These are phyloP conservation scores for Ctenoplectra terminalis DNA, from an alignment of 1,140 invertebrate species.

Conservation along the genomic window DNA sequence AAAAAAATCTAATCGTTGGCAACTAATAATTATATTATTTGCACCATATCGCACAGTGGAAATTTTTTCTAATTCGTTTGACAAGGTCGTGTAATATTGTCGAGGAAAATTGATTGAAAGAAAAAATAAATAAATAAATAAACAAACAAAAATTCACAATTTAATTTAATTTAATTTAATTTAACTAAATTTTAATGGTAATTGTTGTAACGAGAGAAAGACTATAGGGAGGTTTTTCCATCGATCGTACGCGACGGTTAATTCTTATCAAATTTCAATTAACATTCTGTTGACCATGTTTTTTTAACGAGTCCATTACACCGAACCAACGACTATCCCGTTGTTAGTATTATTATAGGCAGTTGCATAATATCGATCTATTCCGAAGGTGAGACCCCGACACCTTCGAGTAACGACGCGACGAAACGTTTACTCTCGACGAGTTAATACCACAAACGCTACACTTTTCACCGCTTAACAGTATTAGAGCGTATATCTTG, in stretches of 20 bases:
- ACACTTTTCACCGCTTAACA: background rate
- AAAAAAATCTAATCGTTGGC: too few species aligned
- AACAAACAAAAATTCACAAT: too few species aligned
- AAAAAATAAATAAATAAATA: too few species aligned
- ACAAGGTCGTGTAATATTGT: too few species aligned
- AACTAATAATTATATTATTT: too few species aligned
- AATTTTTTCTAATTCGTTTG: too few species aligned
- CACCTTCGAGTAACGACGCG: background rate
- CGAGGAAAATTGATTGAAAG: too few species aligned
- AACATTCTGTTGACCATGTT: background rate
- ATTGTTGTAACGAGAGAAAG: background rate
- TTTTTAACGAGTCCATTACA: background rate
- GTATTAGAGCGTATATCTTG: background rate
- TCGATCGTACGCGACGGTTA: background rate
- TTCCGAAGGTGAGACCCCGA: constrained; percentile 1
- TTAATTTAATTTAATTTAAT: too few species aligned
- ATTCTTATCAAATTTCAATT: background rate
- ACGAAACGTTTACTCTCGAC: background rate
- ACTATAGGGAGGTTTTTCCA: background rate
- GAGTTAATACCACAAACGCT: background rate
- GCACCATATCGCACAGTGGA: too few species aligned
- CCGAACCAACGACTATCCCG: background rate
- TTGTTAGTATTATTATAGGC: constrained; percentile 7
- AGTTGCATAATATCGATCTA: constrained; percentile 31
- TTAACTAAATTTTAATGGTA: background rate